These are phyloP conservation scores for Sitta europaea DNA, from an alignment of 2,113 vertebrate genomes.

Conservation along the genomic window DNA sequence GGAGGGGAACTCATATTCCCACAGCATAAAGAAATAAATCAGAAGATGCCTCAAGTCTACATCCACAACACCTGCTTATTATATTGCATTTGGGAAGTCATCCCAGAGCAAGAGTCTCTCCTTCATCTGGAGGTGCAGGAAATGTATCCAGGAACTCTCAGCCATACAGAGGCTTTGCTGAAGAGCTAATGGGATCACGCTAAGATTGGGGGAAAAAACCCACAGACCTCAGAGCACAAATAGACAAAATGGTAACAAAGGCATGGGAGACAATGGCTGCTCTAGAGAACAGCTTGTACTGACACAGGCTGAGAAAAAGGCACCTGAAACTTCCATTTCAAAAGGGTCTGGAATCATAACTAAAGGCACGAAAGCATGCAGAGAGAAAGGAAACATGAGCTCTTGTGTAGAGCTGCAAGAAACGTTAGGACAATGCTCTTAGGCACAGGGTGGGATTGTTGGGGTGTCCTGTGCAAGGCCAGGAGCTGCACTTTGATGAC, in stretches of 20 bases:
- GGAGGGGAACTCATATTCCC: not conserved
- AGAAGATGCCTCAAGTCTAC: not conserved
- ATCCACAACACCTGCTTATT: not conserved
- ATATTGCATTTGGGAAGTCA: not conserved
- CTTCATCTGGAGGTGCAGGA: not conserved
- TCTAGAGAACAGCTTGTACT: not conserved
- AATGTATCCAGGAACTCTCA: not conserved
- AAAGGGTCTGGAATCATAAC: not conserved
- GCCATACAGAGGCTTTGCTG: not conserved
- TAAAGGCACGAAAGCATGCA: not conserved
- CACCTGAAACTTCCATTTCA: not conserved
- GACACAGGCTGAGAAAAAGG: not conserved
- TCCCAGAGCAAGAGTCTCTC: not conserved
- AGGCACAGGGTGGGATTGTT: not conserved
- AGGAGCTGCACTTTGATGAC: not conserved
- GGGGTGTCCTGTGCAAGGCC: not conserved
- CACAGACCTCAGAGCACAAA: not conserved
- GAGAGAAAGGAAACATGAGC: not conserved
- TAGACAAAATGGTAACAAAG: not conserved
- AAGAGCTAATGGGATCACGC: not conserved
- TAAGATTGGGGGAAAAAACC: rapidly evolving
- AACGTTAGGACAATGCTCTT: not conserved
- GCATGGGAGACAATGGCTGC: not conserved
- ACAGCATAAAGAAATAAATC: not conserved
- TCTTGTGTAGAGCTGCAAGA: not conserved